Conservation (phyloP, 1,140 invertebrate genomes). For the Caenorhabditis remanei region DNA sequence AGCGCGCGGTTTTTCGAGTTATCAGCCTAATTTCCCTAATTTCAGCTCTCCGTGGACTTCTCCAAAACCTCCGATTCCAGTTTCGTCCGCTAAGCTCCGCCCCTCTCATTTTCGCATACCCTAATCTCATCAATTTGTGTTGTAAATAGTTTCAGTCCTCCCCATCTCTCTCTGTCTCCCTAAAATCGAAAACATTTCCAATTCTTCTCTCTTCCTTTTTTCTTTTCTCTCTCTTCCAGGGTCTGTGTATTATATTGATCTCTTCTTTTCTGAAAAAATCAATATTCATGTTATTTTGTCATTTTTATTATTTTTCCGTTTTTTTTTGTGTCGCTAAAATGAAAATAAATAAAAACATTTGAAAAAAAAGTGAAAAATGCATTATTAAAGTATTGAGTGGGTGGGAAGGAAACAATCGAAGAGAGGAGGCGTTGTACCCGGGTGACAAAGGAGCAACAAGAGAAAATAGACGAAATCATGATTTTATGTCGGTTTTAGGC, state of each 20-base stretch:
- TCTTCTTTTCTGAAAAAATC: not conserved
- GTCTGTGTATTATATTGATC: constrained; percentile 22
- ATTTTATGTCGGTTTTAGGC: too few species aligned
- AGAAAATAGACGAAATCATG: not conserved
- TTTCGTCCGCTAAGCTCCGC: constrained; percentile 13
- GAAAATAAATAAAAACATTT: not conserved
- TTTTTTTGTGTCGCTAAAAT: not conserved
- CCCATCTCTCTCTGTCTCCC: too few species aligned
- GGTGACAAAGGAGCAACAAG: too few species aligned
- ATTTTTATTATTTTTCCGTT: not conserved
- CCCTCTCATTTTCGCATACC: too few species aligned
- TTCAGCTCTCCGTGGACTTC: constrained; percentile 41
- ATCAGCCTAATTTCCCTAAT: not conserved
- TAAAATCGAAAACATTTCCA: not conserved
- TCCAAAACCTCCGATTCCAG: constrained; percentile 11
- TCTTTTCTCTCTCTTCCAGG: constrained; percentile 16
- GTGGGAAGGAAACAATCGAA: constrained; percentile 9
- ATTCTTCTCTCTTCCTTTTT: not conserved
- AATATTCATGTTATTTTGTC: constrained; percentile 38
- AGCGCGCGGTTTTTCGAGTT: not conserved
- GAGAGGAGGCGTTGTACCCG: not conserved
- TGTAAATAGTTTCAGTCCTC: not conserved
- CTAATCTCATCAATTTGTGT: constrained; percentile 7
- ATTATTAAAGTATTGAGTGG: not conserved
- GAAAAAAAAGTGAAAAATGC: constrained; percentile 11